Evolutionary conservation across 1,140 invertebrate species (phyloP).

Genomic region (Caerostris darwini): DNA sequence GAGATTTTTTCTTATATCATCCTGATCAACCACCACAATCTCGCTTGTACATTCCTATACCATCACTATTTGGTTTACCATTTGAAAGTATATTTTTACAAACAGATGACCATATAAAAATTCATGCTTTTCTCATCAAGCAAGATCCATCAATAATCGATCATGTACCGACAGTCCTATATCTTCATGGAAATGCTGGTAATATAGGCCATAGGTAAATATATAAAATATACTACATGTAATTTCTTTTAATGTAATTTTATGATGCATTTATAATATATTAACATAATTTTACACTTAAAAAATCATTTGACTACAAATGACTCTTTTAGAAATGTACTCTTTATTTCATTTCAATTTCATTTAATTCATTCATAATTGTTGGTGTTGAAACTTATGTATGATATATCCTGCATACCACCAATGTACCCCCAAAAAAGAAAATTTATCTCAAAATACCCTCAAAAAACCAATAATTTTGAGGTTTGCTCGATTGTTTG

Average conservation of each 20-base stretch:
- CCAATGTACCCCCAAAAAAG: no score
- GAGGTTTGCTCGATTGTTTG: no score
- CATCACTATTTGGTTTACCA: slow-evolving; percentile 90
- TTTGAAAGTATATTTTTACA: slow-evolving; percentile 89
- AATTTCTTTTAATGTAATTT: neutral
- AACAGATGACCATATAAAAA: slow-evolving; percentile 89
- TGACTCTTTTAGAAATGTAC: neutral
- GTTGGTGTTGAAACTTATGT: no score
- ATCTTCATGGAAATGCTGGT: slow-evolving; percentile 97
- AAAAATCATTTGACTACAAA: no score
- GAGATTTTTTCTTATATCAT: slow-evolving; percentile 93
- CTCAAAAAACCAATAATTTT: no score
- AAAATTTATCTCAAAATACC: no score
- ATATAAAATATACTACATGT: neutral
- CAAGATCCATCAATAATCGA: slow-evolving; percentile 86
- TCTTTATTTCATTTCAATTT: neutral
- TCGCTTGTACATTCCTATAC: slow-evolving; percentile 91
- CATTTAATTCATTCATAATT: no score
- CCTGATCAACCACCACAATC: slow-evolving; percentile 94
- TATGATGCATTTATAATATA: neutral
- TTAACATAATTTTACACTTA: neutral
- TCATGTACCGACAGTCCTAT: slow-evolving; percentile 90
- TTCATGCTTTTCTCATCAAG: slow-evolving; percentile 93
- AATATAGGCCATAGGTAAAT: slow-evolving; percentile 94
- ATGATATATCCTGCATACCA: no score